A percentile compares a stretch with the other conserved stretches of the same genome.
These are phyloP conservation scores for Rhinella marina DNA, from an alignment of 2,797 vertebrate genomes.

Conservation along the genomic window DNA sequence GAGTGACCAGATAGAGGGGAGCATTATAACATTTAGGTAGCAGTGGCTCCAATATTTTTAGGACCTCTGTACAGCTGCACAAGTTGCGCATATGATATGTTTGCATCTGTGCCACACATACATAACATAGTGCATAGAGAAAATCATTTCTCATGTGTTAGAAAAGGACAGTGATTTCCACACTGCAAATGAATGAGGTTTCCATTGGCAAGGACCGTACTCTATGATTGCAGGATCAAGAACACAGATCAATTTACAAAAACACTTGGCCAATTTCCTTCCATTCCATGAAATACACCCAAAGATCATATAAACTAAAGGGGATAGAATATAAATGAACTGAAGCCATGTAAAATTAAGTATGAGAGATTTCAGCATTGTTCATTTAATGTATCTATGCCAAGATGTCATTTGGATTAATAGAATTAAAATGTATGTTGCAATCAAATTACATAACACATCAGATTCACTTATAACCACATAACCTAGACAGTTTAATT, in stretches of 20 bases:
- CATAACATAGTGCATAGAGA: neutral
- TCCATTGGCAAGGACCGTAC: constrained; percentile 16
- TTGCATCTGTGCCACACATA: neutral
- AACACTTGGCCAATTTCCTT: constrained; percentile 18
- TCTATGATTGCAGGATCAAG: constrained; percentile 10
- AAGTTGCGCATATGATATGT: neutral
- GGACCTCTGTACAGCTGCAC: neutral
- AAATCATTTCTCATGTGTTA: neutral
- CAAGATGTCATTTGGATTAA: constrained; percentile 41
- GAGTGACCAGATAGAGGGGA: too few relatives aligned
- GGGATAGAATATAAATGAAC: constrained; percentile 41
- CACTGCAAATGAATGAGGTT: neutral
- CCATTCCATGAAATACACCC: constrained; percentile 32
- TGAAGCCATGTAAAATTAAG: constrained; percentile 48
- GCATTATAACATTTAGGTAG: too few relatives aligned
- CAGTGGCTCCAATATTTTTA: too few relatives aligned
- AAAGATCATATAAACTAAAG: constrained; percentile 37
- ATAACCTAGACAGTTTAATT: neutral
- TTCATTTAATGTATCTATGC: neutral
- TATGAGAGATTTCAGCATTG: neutral
- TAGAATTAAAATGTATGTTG: neutral
- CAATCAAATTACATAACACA: constrained; percentile 22
- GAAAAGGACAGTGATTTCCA: neutral
- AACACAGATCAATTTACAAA: constrained; percentile 36
- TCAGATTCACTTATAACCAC: neutral